Evolutionary conservation across 30 jellyfish, hydroid and myxozoan genomes (phyloP).

Genomic region (Nemopilema nomurai): DNA sequence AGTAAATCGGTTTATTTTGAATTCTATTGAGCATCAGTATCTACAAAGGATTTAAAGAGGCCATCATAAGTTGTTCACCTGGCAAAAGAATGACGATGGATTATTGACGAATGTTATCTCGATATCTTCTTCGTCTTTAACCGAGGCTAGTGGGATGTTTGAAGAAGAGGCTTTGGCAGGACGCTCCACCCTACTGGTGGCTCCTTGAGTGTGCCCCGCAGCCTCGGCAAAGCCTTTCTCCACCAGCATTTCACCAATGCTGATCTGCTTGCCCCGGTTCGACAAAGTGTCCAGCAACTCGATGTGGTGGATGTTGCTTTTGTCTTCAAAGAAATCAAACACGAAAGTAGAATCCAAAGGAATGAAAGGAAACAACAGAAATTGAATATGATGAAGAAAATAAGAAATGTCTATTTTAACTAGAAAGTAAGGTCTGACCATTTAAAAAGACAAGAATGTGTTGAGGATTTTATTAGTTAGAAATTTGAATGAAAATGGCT

Average conservation of each 20-base stretch:
- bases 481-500: no score
- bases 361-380: neutral
- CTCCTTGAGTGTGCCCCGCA: neutral
- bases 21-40: neutral
- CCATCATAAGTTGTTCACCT: neutral
- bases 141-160: neutral
- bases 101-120: conserved; percentile 43
- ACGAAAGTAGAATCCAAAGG: neutral
- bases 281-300: conserved; percentile 66
- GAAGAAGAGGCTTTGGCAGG: conserved; percentile 21
- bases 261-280: conserved; percentile 52
- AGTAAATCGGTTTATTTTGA: no score
- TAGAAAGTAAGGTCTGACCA: no score
- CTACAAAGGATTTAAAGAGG: neutral
- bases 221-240: conserved; percentile 65
- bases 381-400: no score
- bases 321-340: conserved; percentile 11
- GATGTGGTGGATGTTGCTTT: conserved; percentile 53
- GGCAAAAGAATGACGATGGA: conserved; percentile 37
- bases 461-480: no score
- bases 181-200: neutral
- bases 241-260: conserved; percentile 56
- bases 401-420: no score
- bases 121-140: conserved; percentile 21
- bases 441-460: no score